Percentiles rank a stretch among this genome's conserved stretches.
Evolutionary conservation across 2,888 invertebrate species (phyloP).

Genomic region (Lasioglossum figueresi): DNA sequence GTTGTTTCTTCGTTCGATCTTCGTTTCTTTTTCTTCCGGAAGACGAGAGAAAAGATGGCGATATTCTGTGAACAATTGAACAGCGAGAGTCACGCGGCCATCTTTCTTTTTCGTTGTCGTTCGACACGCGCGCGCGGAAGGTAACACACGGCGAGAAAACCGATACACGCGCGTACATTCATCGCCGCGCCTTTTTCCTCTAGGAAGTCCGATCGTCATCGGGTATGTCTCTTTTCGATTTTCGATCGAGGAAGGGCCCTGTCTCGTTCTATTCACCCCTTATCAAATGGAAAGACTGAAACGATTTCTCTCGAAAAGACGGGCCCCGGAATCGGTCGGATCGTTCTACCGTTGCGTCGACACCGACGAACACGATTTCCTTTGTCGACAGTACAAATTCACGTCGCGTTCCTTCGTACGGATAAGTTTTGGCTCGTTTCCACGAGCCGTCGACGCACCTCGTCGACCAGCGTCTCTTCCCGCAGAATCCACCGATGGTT

Average conservation of each 20-base stretch:
- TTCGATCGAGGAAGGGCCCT: conserved; percentile 62
- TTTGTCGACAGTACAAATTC: conserved; percentile 72
- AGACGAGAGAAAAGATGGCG: neutral
- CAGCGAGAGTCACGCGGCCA: conserved; percentile 33
- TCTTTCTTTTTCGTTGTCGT: conserved; percentile 24
- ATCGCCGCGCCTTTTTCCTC: conserved; percentile 16
- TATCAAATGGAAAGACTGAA: conserved; percentile 75
- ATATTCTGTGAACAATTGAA: conserved; percentile 70
- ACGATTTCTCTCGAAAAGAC: conserved; percentile 58
- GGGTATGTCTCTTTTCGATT: conserved; percentile 22
- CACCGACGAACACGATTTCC: conserved; percentile 49
- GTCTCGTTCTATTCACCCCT: conserved; percentile 48
- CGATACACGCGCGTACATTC: conserved; percentile 18
- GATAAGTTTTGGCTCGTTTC: neutral
- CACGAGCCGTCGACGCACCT: neutral
- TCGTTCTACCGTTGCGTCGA: conserved; percentile 44
- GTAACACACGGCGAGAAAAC: conserved; percentile 42
- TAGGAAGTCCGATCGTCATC: conserved; percentile 9
- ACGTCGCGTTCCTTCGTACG: conserved; percentile 48
- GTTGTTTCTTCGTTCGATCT: conserved; percentile 1
- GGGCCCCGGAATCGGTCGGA: conserved; percentile 56
- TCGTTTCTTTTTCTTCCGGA: neutral
- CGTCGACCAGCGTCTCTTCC: neutral
- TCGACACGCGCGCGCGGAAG: conserved; percentile 64
- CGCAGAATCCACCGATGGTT: neutral